phyloP scores from a whole-genome alignment of 92 coral and sea anemone species.

The Epizoanthus ramosus region DNA sequence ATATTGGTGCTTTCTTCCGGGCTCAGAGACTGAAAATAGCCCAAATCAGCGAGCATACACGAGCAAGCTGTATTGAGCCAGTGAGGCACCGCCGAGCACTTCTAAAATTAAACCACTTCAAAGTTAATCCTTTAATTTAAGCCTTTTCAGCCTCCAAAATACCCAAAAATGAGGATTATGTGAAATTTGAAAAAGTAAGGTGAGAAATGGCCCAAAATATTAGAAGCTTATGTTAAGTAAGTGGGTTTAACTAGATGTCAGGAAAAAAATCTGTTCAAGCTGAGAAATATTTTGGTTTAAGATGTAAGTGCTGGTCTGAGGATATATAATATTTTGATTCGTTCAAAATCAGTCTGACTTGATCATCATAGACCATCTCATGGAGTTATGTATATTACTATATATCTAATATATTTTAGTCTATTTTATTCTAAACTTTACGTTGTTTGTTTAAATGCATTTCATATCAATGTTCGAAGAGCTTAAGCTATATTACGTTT shows the following conservation, averaged over 20 bases:
- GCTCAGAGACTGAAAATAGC: neutral
- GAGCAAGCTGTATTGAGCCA: neutral
- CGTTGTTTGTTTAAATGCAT: conserved; percentile 13
- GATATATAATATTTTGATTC: neutral
- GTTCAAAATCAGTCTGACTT: neutral
- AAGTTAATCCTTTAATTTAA: conserved; percentile 14
- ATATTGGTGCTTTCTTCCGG: too few species aligned
- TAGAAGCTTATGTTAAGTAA: conserved; percentile 7
- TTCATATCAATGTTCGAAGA: conserved; percentile 8
- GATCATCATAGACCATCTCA: neutral
- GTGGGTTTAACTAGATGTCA: neutral
- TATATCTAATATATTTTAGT: neutral
- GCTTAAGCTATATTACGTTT: conserved; percentile 18
- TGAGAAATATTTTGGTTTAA: conserved; percentile 7
- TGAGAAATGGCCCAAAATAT: neutral
- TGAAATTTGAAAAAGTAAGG: neutral
- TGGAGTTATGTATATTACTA: neutral
- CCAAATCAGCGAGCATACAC: neutral
- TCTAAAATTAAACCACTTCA: conserved; percentile 40
- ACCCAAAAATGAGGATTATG: neutral
- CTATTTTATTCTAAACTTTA: neutral
- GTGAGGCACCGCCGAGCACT: neutral
- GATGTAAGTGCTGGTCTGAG: neutral
- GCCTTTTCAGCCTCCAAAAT: conserved; percentile 4
- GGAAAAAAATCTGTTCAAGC: neutral